phyloP scores from a whole-genome alignment of 64 coral and sea anemone species.

The Porites lutea region DNA sequence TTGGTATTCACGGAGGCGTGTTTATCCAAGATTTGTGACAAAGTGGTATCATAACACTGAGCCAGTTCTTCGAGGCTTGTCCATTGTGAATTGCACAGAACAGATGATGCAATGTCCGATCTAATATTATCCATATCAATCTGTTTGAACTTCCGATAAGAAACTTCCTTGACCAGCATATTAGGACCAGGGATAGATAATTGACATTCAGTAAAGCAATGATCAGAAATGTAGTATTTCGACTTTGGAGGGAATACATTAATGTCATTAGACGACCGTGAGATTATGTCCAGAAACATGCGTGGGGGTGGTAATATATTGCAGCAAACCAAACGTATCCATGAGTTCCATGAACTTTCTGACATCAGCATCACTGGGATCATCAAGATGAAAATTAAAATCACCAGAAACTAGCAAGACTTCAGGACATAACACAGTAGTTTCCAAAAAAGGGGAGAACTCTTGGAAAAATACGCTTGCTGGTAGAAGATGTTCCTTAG shows the following conservation, averaged over 20 bases:
- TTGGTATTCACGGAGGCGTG: no score
- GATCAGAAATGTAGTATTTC: no score
- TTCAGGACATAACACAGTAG: slow-evolving; percentile 21
- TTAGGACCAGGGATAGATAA: not conserved
- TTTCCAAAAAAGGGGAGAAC: slow-evolving; percentile 39
- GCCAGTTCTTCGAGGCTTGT: slow-evolving; percentile 24
- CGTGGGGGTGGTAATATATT: no score
- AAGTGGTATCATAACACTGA: no score
- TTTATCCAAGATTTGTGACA: no score
- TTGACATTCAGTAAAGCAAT: not conserved
- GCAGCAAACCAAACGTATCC: slow-evolving; percentile 19
- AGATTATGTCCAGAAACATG: no score
- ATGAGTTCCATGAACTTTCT: slow-evolving; percentile 30
- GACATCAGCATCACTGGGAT: slow-evolving; percentile 19
- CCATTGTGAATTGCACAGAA: slow-evolving; percentile 43
- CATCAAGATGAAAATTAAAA: slow-evolving; percentile 53
- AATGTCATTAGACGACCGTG: no score
- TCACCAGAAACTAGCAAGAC: slow-evolving; percentile 19
- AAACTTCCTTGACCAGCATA: slow-evolving; percentile 6
- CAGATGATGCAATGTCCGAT: slow-evolving; percentile 52
- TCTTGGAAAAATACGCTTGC: slow-evolving; percentile 63
- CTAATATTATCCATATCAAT: slow-evolving; percentile 15
- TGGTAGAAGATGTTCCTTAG: slow-evolving; percentile 35
- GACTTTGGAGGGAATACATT: no score
- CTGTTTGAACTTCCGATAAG: slow-evolving; percentile 30